Evolutionary conservation across 2,797 vertebrate species (phyloP).

Genomic region (Hippocampus kuda): DNA sequence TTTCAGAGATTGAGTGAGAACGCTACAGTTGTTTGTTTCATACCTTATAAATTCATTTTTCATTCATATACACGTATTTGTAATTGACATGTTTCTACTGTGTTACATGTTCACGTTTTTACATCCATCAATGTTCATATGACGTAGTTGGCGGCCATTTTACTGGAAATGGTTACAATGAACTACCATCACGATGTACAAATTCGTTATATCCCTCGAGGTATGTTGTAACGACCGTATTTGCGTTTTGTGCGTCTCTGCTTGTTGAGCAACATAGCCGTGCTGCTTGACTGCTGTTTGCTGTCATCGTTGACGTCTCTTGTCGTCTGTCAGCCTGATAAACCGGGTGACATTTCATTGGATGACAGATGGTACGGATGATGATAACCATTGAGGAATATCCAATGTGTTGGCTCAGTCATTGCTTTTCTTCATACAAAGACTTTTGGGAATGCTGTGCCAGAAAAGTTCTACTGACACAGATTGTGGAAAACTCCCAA

Average conservation of each 20-base stretch:
- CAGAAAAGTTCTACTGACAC: background rate
- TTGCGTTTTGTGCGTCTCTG: background rate
- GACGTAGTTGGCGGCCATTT: too few relatives aligned
- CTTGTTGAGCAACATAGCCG: background rate
- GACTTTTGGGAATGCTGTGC: background rate
- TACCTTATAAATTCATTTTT: too few relatives aligned
- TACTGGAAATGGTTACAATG: too few relatives aligned
- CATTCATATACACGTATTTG: too few relatives aligned
- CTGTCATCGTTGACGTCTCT: background rate
- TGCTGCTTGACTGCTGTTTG: slow-evolving; percentile 1
- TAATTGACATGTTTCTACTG: too few relatives aligned
- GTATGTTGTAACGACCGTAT: background rate
- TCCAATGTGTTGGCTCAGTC: background rate
- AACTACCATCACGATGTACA: too few relatives aligned
- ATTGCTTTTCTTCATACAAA: background rate
- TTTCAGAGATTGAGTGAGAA: too few relatives aligned
- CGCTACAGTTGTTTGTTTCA: too few relatives aligned
- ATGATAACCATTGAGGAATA: slow-evolving; percentile 7
- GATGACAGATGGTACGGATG: background rate
- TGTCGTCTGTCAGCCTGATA: slow-evolving; percentile 18
- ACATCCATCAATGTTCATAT: too few relatives aligned
- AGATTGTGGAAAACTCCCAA: background rate
- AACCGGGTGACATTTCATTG: slow-evolving; percentile 12
- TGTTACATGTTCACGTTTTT: too few relatives aligned
- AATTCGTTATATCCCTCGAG: too few relatives aligned